Evolutionary conservation across 2,797 vertebrate genomes (phyloP), one percentile per base, ranked within the genome.

Genomic region (Poeciliopsis presidionis): DNA sequence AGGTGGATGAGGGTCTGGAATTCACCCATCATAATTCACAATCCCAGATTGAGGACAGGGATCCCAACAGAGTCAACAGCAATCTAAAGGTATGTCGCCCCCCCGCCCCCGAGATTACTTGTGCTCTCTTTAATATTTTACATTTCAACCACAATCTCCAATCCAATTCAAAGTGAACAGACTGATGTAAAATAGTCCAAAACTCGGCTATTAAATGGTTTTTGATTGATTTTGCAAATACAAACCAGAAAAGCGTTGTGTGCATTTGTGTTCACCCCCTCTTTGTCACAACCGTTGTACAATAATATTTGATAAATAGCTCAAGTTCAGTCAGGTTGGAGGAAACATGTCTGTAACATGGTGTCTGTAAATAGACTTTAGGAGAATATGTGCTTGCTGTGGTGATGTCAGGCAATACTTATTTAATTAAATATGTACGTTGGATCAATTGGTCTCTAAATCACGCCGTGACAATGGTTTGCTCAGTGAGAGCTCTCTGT

Each of bases 71-170:
- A 79, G 74, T 93, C 75, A 93, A 90, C 79, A 83, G 78, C 74
- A 81, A 74, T 74, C 87, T 94, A 33, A 90, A 94, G 91, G 92
- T 93, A 92, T 89, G 39, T 22, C n/a, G n/a, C 41, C 43, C 67
- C 41, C 43, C 71, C 1, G 9, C 20, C 11, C 30, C 30, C 30
- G 30, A 69, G 6, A 39, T 67, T 13, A 22, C 30, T 65, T 65
- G 2, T 65, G 61, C 20, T 69, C 4, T 67, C 18, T 11, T 41
- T 67, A 67, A 22, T 25, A 22, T 67, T 39, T 67, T 13, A 43
- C 18, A 25, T 67, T 67, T 67, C 36, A 41, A 13, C 33, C 33
- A 25, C 8, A 67, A 41, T 25, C 9, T 67, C 61, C 36, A 7
- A 33, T 41, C 39, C 9, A 22, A 39, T 9, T 25, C 39, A 39